Conservation (phyloP, 1,140 invertebrate genomes). For the Psilanteris sp. region DNA sequence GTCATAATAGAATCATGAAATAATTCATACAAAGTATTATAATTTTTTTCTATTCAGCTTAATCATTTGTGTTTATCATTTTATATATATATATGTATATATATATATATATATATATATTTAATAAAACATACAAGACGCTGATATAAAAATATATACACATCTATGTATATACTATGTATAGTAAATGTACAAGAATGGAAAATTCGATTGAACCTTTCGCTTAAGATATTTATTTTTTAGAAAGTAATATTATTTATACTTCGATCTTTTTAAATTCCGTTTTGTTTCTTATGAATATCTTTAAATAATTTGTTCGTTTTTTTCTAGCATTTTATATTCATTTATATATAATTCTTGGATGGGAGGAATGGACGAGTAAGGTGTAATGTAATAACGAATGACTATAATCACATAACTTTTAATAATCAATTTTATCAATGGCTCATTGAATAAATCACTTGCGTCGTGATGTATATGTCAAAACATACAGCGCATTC, state of each 20-base stretch:
- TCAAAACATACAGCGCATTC: constrained; percentile 70
- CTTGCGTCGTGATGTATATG: constrained; percentile 44
- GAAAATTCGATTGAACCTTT: constrained; percentile 46
- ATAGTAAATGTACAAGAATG: constrained; percentile 54
- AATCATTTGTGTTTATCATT: constrained; percentile 21
- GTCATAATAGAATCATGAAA: constrained; percentile 32
- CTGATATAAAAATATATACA: constrained; percentile 65
- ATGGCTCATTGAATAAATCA: constrained; percentile 46
- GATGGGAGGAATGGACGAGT: constrained; percentile 61
- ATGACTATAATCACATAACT: constrained; percentile 61
- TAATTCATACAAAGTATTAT: constrained; percentile 22
- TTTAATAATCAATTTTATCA: constrained; percentile 54
- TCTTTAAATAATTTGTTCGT: constrained; percentile 42
- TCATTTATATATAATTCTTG: constrained; percentile 36
- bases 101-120: too few species aligned
- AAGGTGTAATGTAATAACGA: constrained; percentile 71
- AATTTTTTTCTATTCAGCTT: constrained; percentile 20
- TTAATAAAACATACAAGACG: constrained; percentile 60
- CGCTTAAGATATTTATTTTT: constrained; percentile 18
- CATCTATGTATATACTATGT: constrained; percentile 60
- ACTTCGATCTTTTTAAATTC: constrained; percentile 1
- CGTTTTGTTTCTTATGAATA: constrained; percentile 34
- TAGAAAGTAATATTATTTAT: constrained; percentile 24
- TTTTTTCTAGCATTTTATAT: constrained; percentile 32
- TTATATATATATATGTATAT: too few species aligned